Evolutionary conservation across 2,797 vertebrate genomes (phyloP).

Genomic region (Sparus aurata): DNA sequence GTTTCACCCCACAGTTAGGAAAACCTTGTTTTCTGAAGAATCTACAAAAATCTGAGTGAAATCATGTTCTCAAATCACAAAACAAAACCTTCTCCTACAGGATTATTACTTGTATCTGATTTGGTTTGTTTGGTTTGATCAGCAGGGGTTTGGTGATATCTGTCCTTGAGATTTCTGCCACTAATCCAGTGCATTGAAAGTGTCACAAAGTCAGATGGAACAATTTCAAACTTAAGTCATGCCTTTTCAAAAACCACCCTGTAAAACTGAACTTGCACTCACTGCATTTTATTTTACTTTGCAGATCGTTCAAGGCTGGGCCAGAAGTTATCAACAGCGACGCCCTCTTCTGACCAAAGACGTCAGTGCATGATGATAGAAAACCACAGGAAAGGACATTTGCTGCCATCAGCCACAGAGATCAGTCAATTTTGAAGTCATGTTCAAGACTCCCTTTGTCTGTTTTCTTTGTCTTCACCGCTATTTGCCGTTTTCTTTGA

Average conservation of each 20-base stretch:
- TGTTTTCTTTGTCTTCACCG: background rate
- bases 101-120: background rate
- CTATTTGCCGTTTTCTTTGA: conserved; percentile 17
- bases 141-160: background rate
- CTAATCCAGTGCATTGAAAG: background rate
- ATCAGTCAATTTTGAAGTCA: conserved; percentile 32
- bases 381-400: conserved; percentile 22
- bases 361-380: conserved; percentile 80
- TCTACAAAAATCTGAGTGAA: too few relatives aligned
- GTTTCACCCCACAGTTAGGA: background rate
- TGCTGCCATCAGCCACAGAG: conserved; percentile 20
- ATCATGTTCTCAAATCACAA: background rate
- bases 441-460: conserved; percentile 4
- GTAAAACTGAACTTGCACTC: conserved; percentile 14
- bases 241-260: background rate
- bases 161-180: background rate
- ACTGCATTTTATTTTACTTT: conserved; percentile 13
- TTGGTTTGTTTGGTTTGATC: conserved; percentile 2
- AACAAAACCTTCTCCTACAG: background rate
- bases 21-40: background rate
- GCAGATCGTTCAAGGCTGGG: conserved; percentile 91
- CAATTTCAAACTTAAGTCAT: background rate
- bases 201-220: background rate
- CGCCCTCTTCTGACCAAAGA: conserved; percentile 88
- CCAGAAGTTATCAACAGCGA: conserved; percentile 87